Base-by-base conservation (phyloP, 1,140 invertebrate genomes). In the Eriocheir sinensis region DNA sequence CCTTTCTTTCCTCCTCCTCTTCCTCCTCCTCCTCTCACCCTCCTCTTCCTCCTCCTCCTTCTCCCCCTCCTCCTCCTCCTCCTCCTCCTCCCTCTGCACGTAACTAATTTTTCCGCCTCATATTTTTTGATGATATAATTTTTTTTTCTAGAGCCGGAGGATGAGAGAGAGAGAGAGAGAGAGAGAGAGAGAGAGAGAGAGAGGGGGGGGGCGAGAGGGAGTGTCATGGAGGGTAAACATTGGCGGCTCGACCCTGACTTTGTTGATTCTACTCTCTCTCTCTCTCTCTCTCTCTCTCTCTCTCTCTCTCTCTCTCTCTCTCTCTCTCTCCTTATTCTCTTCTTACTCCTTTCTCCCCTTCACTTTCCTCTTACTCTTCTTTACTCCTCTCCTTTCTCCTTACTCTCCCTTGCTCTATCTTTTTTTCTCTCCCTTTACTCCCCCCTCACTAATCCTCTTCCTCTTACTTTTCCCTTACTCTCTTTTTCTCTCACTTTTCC, bases 131-230 rank as follows among this genome's bases (percentile, higher is more conserved):
- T 53, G n/a, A 48, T 53, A 17, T 53, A 53, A 21, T 12, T 53
- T 53, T 21, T 17, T 21, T 53, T 21, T 21, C 21, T 21, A 53
- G n/a, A 30, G 17, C 21, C 48, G 21, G n/a, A 30, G 17, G 32
- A 8, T 34, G 15, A 34, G 83, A 86, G 34, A 41, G 41, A 34
- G 3, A 38, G 34, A 34, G 32, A 38, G 83, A 86, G 83, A 86
- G 83, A 86, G 83, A 86, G 83, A 86, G 83, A 86, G 83, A 86
- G 83, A 36, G 83, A 38, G 83, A 86, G 83, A 86, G 83, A 36
- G 83, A 38, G 83, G 36, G 83, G 27, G 36, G 6, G n/a, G 27
- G 36, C 32, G 30, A 86, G 83, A 8, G 27, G 83, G 36, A 27
- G n/a, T 86, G 21, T 86, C 41, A 86, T n/a, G 36, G 41, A 86